Evolutionary conservation across 2,113 vertebrate genomes (phyloP), one percentile per base, ranked within the genome.

Genomic region (Oryzias javanicus): DNA sequence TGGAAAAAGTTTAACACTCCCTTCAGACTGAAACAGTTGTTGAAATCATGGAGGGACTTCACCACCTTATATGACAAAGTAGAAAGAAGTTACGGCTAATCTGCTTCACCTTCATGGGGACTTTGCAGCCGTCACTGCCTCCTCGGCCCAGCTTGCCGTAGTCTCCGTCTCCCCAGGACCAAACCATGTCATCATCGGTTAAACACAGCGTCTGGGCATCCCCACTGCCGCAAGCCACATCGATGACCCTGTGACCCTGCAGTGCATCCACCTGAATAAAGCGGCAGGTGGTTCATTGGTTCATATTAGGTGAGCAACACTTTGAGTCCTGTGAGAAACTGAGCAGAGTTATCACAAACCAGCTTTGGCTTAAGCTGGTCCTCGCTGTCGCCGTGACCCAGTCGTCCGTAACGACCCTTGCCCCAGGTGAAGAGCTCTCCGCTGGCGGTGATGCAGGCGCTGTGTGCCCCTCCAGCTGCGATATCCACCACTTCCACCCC

Each of bases 141-240:
- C 97, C 97, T 49, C 97, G 87, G 50, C 97, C 97, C 60, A 99
- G 91, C 80, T 99, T 99, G 83, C 97, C 96, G 0, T 99, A 98
- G 84, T 99, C 97, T 46, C 97, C 96, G 40, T 99, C 97, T 13
- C 97, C 97, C 97, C 97, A 99, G 45, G 97, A 99, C 97, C 97
- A 99, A 49, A 99, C 97, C 25, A 95, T 96, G 82, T 99, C 97
- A 60, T 98, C 96, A 29, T 99, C 97, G 0, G 95, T 96, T 70
- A 99, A 88, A 84, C 97, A 98, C 54, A 99, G 82, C 0, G 97
- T 99, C 86, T 99, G 97, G 13, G 97, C 97, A 4, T 99, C 97
- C 13, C 97, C 96, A 0, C 97, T 98, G 72, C 97, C 97, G 58
- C 97, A 99, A 14, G 97, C 97, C 15, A 99, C 94, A 10, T 99